phyloP scores from a whole-genome alignment of 2,113 vertebrate species.

The Oryzias curvinotus region DNA sequence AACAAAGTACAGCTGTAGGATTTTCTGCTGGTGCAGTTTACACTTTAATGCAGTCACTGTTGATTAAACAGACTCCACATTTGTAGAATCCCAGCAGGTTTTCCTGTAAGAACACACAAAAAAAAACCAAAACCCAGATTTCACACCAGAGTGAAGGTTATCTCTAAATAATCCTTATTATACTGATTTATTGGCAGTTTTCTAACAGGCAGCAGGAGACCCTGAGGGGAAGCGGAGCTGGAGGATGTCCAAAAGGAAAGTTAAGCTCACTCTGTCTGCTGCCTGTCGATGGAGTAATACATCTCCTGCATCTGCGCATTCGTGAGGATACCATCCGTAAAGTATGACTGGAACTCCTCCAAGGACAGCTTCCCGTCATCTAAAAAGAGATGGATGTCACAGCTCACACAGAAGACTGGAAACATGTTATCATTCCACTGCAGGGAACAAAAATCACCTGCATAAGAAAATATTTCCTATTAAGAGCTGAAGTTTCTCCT shows the following conservation, averaged over 20 bases:
- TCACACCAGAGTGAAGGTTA: slow-evolving; percentile 17
- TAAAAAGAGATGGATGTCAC: slow-evolving; percentile 56
- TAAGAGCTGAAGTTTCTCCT: neutral
- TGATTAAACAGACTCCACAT: too few relatives aligned
- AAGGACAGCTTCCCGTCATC: slow-evolving; percentile 94
- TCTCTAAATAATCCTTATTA: slow-evolving; percentile 29
- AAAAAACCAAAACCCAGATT: slow-evolving; percentile 10
- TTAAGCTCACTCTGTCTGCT: slow-evolving; percentile 84
- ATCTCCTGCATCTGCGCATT: slow-evolving; percentile 89
- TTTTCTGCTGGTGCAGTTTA: too few relatives aligned
- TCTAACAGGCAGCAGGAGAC: slow-evolving; percentile 35
- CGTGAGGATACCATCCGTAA: slow-evolving; percentile 90
- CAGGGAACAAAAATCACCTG: slow-evolving; percentile 3
- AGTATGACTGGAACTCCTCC: slow-evolving; percentile 96
- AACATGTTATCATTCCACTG: neutral
- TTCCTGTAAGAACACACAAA: too few relatives aligned
- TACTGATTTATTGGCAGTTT: slow-evolving; percentile 20
- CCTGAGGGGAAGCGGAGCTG: slow-evolving; percentile 44
- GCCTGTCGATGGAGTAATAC: slow-evolving; percentile 87
- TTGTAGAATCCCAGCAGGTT: too few relatives aligned
- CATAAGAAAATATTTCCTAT: slow-evolving; percentile 1
- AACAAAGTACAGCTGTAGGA: too few relatives aligned
- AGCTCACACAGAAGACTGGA: slow-evolving; percentile 6
- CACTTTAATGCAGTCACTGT: too few relatives aligned
- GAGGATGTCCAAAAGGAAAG: slow-evolving; percentile 27